A percentile compares a stretch with the other conserved stretches of the same genome.
phyloP scores from a whole-genome alignment of 2,113 vertebrate species.

The Phodopus roborovskii region DNA sequence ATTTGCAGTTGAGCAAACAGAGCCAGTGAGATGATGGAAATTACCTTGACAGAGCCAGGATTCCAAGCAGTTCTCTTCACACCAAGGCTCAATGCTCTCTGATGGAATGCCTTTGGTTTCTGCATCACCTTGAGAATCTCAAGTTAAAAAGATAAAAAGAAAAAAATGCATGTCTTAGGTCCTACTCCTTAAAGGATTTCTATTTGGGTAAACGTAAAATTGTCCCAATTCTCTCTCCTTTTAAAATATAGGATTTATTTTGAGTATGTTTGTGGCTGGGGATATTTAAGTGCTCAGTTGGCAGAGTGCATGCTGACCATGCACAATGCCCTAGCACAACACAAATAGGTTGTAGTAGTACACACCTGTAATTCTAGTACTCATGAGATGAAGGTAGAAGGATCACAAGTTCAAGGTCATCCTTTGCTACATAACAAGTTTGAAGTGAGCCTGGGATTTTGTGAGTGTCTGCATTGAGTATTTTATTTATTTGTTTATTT shows the following conservation, averaged over 20 bases:
- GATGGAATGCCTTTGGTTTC: neutral
- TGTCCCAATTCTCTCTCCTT: neutral
- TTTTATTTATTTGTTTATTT: neutral
- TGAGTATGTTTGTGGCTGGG: neutral
- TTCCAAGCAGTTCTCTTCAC: neutral
- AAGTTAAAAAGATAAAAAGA: neutral
- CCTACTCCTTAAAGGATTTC: constrained; percentile 27
- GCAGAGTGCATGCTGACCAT: neutral
- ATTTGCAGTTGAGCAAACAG: constrained; percentile 67
- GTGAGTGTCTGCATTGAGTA: neutral
- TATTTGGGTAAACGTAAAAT: neutral
- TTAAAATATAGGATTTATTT: neutral
- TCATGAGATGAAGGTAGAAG: too few species aligned
- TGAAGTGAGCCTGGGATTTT: neutral
- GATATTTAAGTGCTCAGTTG: neutral
- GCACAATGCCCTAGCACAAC: neutral
- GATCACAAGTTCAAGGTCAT: neutral
- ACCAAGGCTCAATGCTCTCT: neutral
- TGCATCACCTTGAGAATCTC: neutral
- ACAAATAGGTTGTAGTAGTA: neutral
- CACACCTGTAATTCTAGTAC: neutral
- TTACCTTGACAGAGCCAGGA: neutral
- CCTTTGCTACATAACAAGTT: neutral
- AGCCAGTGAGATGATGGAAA: neutral
- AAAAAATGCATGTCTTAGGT: neutral